Evolutionary conservation across 1,140 invertebrate genomes (phyloP).

Genomic region (Periplaneta americana): DNA sequence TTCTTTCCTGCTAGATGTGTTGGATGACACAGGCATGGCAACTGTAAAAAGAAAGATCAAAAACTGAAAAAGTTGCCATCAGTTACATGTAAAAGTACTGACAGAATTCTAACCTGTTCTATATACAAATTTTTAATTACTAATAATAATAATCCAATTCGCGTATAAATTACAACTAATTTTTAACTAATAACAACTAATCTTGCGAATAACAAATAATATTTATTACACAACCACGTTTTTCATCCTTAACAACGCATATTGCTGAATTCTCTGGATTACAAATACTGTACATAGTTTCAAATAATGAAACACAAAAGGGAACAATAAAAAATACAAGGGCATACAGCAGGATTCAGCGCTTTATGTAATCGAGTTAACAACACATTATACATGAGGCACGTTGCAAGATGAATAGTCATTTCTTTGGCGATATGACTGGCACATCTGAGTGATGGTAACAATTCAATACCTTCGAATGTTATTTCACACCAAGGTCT

Average conservation of each 20-base stretch:
- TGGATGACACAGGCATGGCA: conserved; percentile 28
- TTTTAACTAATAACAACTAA: neutral
- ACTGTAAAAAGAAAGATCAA: conserved; percentile 26
- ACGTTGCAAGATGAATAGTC: too few species aligned
- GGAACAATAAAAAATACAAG: too few species aligned
- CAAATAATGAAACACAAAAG: too few species aligned
- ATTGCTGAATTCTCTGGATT: too few species aligned
- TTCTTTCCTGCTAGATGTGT: conserved; percentile 30
- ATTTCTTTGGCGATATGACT: neutral
- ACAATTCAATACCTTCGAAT: neutral
- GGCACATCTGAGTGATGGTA: neutral
- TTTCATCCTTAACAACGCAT: neutral
- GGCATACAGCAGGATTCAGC: too few species aligned
- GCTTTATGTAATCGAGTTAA: too few species aligned
- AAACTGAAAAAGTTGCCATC: conserved; percentile 21
- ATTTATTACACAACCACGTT: neutral
- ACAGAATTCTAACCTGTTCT: too few species aligned
- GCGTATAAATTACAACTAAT: neutral
- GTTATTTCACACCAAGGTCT: too few species aligned
- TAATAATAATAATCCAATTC: neutral
- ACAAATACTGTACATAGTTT: too few species aligned
- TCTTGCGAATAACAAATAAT: neutral
- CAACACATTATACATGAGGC: too few species aligned
- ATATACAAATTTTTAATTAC: too few species aligned
- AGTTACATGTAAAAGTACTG: too few species aligned